Percentiles rank a stretch among this genome's conserved stretches.
Conservation (phyloP, 1,140 invertebrate species). For the Hirudo medicinalis region DNA sequence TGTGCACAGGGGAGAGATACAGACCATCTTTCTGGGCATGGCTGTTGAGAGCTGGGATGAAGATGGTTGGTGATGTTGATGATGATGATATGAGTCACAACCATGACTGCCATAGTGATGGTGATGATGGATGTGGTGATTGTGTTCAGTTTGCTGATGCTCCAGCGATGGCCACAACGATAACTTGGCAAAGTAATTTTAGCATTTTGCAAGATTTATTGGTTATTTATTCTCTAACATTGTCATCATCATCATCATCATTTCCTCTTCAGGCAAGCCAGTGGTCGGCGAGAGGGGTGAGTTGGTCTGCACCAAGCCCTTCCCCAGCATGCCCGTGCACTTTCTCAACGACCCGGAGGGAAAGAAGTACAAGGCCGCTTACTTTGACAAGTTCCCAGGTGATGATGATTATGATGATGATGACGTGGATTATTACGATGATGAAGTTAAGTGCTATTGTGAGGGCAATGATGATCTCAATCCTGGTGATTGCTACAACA, state of each 20-base stretch:
- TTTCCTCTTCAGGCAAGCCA: constrained; percentile 35
- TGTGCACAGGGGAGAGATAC: constrained; percentile 49
- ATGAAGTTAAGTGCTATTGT: no score
- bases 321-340: constrained; percentile 49
- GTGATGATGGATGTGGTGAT: constrained; percentile 4
- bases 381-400: constrained; percentile 46
- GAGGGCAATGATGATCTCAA: background rate
- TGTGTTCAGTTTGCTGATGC: background rate
- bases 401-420: constrained; percentile 8
- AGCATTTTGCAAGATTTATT: background rate
- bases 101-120: background rate
- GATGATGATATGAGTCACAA: background rate
- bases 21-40: constrained; percentile 46
- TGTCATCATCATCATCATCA: no score
- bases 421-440: background rate
- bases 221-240: background rate
- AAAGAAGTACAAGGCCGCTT: constrained; percentile 46
- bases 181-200: no score
- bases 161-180: background rate
- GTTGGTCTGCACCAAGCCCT: constrained; percentile 48
- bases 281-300: constrained; percentile 47
- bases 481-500: constrained; percentile 7
- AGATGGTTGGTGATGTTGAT: constrained; percentile 32
- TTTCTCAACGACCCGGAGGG: constrained; percentile 49
- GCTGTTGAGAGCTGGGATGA: constrained; percentile 44